These are phyloP conservation scores for Alloplasta piceator DNA, from an alignment of 2,888 invertebrate genomes.

Conservation along the genomic window DNA sequence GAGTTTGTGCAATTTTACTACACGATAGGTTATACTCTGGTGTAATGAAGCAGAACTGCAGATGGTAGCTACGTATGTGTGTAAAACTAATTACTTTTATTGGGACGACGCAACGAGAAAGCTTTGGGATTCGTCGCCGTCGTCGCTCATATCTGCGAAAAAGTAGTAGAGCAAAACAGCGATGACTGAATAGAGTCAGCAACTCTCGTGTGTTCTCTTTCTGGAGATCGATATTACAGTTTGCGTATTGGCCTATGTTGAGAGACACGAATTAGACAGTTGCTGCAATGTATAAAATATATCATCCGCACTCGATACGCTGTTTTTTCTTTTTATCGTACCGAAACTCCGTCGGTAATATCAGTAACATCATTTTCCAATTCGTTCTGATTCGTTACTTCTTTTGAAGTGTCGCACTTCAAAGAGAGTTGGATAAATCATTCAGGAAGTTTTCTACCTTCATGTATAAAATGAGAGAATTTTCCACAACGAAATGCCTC, in stretches of 20 bases:
- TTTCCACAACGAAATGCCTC: too few relatives aligned
- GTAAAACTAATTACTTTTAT: slow-evolving; percentile 40
- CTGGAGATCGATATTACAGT: slow-evolving; percentile 35
- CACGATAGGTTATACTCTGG: slow-evolving; percentile 35
- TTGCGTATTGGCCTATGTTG: slow-evolving; percentile 1
- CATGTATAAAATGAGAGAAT: too few relatives aligned
- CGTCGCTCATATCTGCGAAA: slow-evolving; percentile 26
- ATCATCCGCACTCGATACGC: background rate
- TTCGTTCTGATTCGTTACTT: background rate
- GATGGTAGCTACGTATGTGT: slow-evolving; percentile 33
- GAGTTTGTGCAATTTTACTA: slow-evolving; percentile 24
- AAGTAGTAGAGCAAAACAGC: slow-evolving; percentile 32
- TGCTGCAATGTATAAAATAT: background rate
- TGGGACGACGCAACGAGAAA: slow-evolving; percentile 29
- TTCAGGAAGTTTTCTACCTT: too few relatives aligned
- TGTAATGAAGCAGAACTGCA: slow-evolving; percentile 22
- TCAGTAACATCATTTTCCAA: background rate
- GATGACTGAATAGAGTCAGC: slow-evolving; percentile 37
- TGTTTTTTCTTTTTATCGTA: background rate
- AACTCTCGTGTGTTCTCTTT: slow-evolving; percentile 31
- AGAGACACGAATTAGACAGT: slow-evolving; percentile 4
- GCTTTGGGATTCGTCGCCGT: slow-evolving; percentile 46
- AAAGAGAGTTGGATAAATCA: too few relatives aligned
- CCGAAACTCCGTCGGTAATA: background rate
- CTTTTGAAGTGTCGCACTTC: too few relatives aligned